These are phyloP conservation scores for Menidia beryllina DNA, from an alignment of 2,113 vertebrate species.

Conservation along the genomic window DNA sequence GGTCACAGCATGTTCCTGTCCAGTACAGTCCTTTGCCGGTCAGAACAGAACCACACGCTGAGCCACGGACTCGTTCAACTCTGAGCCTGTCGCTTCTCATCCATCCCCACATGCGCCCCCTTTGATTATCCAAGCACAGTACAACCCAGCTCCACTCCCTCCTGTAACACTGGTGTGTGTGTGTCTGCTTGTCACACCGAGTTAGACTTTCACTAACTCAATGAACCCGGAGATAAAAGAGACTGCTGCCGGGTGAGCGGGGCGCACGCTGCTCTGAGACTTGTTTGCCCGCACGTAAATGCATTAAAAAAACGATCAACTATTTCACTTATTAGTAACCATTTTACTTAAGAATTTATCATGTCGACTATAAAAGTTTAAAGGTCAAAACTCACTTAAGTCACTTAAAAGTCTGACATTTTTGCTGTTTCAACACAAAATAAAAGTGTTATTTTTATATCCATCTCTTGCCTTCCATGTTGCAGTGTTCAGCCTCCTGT, in stretches of 20 bases:
- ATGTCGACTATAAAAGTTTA: no score
- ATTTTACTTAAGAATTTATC: no score
- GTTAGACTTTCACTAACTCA: constrained; percentile 87
- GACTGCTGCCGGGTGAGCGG: constrained; percentile 80
- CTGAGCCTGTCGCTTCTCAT: constrained; percentile 91
- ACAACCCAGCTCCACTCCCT: constrained; percentile 51
- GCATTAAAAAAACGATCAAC: no score
- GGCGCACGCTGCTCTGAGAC: constrained; percentile 29
- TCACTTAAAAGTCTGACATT: background rate
- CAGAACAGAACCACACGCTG: constrained; percentile 78
- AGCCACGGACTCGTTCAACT: constrained; percentile 85
- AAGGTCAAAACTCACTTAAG: background rate
- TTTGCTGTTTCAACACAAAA: background rate
- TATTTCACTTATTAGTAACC: no score
- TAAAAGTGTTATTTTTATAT: constrained; percentile 14
- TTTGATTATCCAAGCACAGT: constrained; percentile 90
- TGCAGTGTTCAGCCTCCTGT: constrained; percentile 94
- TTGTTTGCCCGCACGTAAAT: background rate
- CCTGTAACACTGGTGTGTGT: constrained; percentile 63
- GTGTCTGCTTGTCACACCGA: constrained; percentile 83
- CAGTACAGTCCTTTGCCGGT: constrained; percentile 69
- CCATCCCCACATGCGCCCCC: constrained; percentile 82
- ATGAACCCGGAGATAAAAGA: constrained; percentile 84
- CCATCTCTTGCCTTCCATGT: constrained; percentile 47
- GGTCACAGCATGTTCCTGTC: constrained; percentile 73